Evolutionary conservation across 2,113 vertebrate genomes (phyloP).

Genomic region (Rhipidura dahli): DNA sequence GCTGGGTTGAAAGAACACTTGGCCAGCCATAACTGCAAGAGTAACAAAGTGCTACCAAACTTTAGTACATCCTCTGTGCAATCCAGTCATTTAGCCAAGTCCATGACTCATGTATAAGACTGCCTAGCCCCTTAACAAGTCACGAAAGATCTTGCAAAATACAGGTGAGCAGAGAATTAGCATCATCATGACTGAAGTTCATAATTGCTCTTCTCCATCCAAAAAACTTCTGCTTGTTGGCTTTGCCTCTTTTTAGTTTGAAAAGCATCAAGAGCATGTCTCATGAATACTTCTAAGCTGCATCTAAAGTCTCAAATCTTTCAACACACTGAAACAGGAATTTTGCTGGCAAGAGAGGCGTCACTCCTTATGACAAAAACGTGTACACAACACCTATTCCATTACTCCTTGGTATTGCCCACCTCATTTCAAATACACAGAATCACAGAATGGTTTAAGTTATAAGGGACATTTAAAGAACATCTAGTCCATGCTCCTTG

Average conservation of each 20-base stretch:
- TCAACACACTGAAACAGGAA: not conserved
- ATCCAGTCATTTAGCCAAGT: not conserved
- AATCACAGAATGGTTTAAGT: not conserved
- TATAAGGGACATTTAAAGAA: not conserved
- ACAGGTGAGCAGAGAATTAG: not conserved
- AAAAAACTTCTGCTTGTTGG: not conserved
- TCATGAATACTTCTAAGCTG: not conserved
- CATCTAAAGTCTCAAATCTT: not conserved
- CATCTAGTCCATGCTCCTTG: not conserved
- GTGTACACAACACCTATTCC: not conserved
- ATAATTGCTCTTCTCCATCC: not conserved
- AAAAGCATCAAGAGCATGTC: not conserved
- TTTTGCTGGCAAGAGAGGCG: not conserved
- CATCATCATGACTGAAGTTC: not conserved
- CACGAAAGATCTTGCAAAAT: not conserved
- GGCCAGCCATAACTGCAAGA: not conserved
- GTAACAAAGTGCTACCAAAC: not conserved
- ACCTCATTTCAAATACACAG: not conserved
- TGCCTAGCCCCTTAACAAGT: not conserved
- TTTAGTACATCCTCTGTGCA: not conserved
- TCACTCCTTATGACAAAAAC: not conserved
- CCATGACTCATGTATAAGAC: not conserved
- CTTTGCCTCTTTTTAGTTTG: not conserved
- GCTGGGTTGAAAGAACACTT: not conserved
- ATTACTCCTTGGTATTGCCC: not conserved